A percentile compares a stretch with the other conserved stretches of the same genome.
These are phyloP conservation scores for Drosophila acutilabella DNA, from an alignment of 2,888 invertebrate genomes.

Conservation along the genomic window DNA sequence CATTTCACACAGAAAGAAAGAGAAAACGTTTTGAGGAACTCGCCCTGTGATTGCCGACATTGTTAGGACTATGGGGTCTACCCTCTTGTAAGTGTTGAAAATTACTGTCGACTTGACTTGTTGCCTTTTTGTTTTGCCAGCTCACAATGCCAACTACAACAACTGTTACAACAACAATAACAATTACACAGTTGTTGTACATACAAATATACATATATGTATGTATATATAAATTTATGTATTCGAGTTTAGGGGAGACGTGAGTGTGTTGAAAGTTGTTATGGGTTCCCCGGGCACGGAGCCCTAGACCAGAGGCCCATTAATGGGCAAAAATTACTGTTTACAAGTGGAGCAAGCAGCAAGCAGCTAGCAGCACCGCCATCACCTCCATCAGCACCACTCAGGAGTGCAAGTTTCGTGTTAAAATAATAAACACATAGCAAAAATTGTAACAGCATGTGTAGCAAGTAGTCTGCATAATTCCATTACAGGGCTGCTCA, in stretches of 20 bases:
- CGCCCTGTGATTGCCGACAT: slow-evolving; percentile 32
- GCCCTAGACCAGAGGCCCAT: slow-evolving; percentile 59
- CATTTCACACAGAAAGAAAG: slow-evolving; percentile 1
- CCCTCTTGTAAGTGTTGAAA: slow-evolving; percentile 76
- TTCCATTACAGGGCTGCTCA: slow-evolving; percentile 68
- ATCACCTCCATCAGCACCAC: slow-evolving; percentile 14
- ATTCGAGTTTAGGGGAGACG: slow-evolving; percentile 6
- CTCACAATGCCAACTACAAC: slow-evolving; percentile 48
- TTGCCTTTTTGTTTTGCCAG: slow-evolving; percentile 76
- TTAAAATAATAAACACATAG: slow-evolving; percentile 81
- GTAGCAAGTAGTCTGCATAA: slow-evolving; percentile 58
- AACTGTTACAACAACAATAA: slow-evolving; percentile 54
- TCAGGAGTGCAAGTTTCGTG: slow-evolving; percentile 75
- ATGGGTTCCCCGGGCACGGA: slow-evolving; percentile 46
- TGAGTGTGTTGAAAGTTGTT: slow-evolving; percentile 68
- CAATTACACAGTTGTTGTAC: slow-evolving; percentile 39
- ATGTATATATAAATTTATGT: slow-evolving; percentile 15
- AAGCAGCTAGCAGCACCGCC: slow-evolving; percentile 18
- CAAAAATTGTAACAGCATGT: slow-evolving; percentile 73
- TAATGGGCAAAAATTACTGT: slow-evolving; percentile 80
- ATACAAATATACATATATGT: slow-evolving; percentile 19
- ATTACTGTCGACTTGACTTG: slow-evolving; percentile 81
- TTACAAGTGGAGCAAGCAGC: slow-evolving; percentile 69
- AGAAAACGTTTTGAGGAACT: slow-evolving; percentile 45
- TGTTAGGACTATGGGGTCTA: slow-evolving; percentile 35